Base-by-base conservation (phyloP, 2,797 vertebrate species). In the Carduelis carduelis region DNA sequence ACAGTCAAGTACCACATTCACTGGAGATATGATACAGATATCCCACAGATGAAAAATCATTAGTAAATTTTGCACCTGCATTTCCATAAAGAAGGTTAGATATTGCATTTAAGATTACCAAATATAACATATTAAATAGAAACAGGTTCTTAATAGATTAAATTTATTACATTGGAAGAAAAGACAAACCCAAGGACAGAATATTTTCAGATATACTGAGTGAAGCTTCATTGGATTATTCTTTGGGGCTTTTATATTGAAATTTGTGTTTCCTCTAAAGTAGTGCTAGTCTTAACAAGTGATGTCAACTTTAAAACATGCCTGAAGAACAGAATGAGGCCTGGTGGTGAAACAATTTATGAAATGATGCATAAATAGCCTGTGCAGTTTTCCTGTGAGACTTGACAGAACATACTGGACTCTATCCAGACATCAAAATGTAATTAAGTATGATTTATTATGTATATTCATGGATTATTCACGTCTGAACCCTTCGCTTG, bases 391-490 rank as follows among this genome's bases (percentile, higher is more conserved):
- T 76, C 89, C 84, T 93, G 3, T 79, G 83, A 94, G 90, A 89
- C 79, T 84, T 90, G 47, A 96, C 63, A 78, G 93, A 95, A 93
- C 72, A 83, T 86, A 65, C 64, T 90, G 92, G 92, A 90, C 79
- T 87, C 70, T 82, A 95, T 87, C 90, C 96, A 96, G 89, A 90
- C 87, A 92, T 74, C 90, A 96, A 89, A 95, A 89, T 87, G 87
- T 93, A 96, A 96, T 96, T 93, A 96, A 96, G 66, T 86, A 83
- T 96, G 89, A 95, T 94, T 96, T 87, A 90, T 91, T 96, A 94
- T 92, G 89, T 89, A 87, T 89, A 80, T 92, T 93, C 88, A 96
- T 94, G 72, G 89, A 91, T 94, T 93, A 93, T 95, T 93, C 87
- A 95, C 49, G 13, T 88, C 63, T 85, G 88, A 96, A 87, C 83